phyloP scores from a whole-genome alignment of 2,113 vertebrate genomes.

The Xerus inauris region DNA sequence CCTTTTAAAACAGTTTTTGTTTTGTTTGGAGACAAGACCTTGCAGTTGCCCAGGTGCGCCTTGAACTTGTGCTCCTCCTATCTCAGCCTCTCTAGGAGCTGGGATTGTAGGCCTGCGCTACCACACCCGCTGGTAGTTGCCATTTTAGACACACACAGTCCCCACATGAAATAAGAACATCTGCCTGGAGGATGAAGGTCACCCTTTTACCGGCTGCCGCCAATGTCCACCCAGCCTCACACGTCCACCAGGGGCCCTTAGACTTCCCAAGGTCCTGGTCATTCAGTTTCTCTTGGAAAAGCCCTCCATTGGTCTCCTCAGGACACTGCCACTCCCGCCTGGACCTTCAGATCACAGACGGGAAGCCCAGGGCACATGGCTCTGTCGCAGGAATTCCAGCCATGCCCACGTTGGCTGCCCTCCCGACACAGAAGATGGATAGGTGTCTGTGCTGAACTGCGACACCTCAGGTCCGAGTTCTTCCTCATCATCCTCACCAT shows the following conservation, averaged over 20 bases:
- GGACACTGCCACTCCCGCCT: background rate
- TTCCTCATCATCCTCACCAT: slow-evolving; percentile 85
- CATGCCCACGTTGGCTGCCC: background rate
- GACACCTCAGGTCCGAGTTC: slow-evolving; percentile 82
- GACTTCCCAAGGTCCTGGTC: rapidly evolving
- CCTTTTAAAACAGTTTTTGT: no score
- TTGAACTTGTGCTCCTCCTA: no score
- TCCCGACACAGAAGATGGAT: slow-evolving; percentile 82
- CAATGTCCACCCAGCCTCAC: background rate
- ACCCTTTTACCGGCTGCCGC: rapidly evolving
- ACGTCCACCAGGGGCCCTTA: rapidly evolving
- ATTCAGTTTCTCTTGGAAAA: rapidly evolving
- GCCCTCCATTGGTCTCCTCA: background rate
- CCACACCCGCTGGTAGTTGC: rapidly evolving
- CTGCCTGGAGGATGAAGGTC: rapidly evolving
- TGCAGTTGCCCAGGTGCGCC: no score
- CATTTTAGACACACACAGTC: rapidly evolving
- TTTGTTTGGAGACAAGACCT: no score
- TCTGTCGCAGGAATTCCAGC: slow-evolving; percentile 48
- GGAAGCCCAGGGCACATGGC: slow-evolving; percentile 12
- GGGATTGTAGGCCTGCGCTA: no score
- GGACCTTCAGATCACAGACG: rapidly evolving
- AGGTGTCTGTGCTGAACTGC: slow-evolving; percentile 73
- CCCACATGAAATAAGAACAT: rapidly evolving
- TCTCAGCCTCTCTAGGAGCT: no score